Base-by-base conservation (phyloP, 2,797 vertebrate genomes). In the Brachyalestes nurse region DNA sequence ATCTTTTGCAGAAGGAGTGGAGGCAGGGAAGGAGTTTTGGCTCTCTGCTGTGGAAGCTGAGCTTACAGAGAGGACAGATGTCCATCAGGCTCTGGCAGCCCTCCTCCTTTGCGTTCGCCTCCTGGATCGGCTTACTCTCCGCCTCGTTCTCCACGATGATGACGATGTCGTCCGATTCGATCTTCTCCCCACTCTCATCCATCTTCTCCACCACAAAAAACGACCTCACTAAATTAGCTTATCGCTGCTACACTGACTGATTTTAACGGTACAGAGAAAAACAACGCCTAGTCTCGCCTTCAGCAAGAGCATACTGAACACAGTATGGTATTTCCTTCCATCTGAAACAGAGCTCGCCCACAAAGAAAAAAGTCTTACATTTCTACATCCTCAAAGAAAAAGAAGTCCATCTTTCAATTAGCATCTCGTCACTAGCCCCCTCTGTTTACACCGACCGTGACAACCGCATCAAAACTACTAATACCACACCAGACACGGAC, bases 11-110 rank as follows among this genome's bases (percentile, higher is more conserved):
- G 90, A 98, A 95, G 6, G 97, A 98, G 93, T 99, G 97, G 8
- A 99, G 94, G 82, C 97, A 99, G 2, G 97, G 97, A 83, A 99
- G 93, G 75, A 99, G 96, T 85, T 97, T 97, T 87, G 97, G 97
- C 89, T 96, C 96, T 76, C 97, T 94, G 92, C 95, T 98, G 93
- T 97, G 97, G 86, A 99, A 97, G 86, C 96, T 96, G 92, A 96
- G 89, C 84, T 95, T 96, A 86, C 97, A 99, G 82, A 96, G 93
- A 19, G 96, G 96, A 87, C 97, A 99, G 79, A 96, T 97, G 90
- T 99, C 97, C 96, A 99, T 97, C 86, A 98, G 95, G 86, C 96
- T 96, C 88, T 96, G 93, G 6, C 91, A 90, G 67, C 94, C 93
- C 86, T 90, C 93, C 86, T 93, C 95, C 42, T 94, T 95, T 53